A percentile compares a stretch with the other conserved stretches of the same genome.
These are phyloP conservation scores for Bombus cullumanus DNA, from an alignment of 1,140 invertebrate species.

Conservation along the genomic window DNA sequence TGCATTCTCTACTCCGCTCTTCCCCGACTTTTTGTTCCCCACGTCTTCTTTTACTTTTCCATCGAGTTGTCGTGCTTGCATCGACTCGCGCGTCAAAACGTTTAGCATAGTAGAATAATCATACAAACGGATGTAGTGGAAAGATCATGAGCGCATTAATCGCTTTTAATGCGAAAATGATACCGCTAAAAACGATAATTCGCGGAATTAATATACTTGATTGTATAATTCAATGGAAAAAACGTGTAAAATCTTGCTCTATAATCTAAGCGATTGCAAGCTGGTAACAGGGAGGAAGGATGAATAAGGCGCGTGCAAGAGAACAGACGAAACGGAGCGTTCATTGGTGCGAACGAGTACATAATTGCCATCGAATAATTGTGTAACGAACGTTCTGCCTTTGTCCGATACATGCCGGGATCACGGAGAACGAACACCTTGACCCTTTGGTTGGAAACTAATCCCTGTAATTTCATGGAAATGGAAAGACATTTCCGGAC, in stretches of 20 bases:
- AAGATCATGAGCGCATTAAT: not conserved
- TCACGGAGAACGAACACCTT: slow-evolving; percentile 30
- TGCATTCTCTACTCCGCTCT: no score
- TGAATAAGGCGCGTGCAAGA: not conserved
- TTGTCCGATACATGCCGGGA: slow-evolving; percentile 22
- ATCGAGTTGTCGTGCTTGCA: not conserved
- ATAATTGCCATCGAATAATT: slow-evolving; percentile 36
- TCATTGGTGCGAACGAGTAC: not conserved
- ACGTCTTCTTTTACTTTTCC: not conserved
- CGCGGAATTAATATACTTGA: no score
- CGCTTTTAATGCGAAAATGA: not conserved
- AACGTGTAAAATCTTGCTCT: not conserved
- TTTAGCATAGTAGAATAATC: not conserved
- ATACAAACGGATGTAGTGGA: no score
- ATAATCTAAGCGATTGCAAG: not conserved
- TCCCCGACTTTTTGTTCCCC: rapidly evolving
- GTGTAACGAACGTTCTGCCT: not conserved
- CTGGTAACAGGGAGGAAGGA: not conserved
- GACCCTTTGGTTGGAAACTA: slow-evolving; percentile 33
- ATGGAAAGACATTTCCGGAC: slow-evolving; percentile 23
- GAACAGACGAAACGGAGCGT: not conserved
- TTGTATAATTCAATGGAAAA: no score
- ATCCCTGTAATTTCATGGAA: slow-evolving; percentile 44
- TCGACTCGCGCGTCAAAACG: not conserved
- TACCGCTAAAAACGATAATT: no score